Conservation (phyloP, 1,140 invertebrate species). For the Trypoxylus dichotomus region DNA sequence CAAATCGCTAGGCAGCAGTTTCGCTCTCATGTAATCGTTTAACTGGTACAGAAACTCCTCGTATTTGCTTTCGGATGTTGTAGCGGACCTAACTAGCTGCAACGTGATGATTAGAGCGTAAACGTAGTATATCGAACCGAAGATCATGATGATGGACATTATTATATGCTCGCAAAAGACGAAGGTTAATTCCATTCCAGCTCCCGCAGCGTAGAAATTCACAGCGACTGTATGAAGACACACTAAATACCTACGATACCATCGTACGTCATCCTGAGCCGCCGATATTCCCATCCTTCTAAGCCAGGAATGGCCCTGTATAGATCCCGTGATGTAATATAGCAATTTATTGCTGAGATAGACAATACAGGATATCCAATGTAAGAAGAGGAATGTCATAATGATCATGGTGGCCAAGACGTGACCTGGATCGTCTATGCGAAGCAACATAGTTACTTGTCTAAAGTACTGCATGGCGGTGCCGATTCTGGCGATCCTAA, state of each 20-base stretch:
- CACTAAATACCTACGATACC: conserved; percentile 1
- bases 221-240: not conserved
- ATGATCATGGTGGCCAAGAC: conserved; percentile 10
- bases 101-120: conserved; percentile 26
- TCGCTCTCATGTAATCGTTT: conserved; percentile 33
- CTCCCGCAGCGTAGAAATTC: not conserved
- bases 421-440: conserved; percentile 19
- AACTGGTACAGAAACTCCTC: conserved; percentile 32
- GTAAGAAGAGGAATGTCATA: conserved; percentile 26
- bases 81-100: conserved; percentile 27
- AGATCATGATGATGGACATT: conserved; percentile 30
- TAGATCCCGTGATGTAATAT: conserved; percentile 16
- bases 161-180: conserved; percentile 26
- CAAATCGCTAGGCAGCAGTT: conserved; percentile 25
- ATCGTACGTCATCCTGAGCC: not conserved
- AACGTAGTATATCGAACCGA: conserved; percentile 26
- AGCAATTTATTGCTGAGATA: conserved; percentile 26
- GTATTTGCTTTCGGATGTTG: conserved; percentile 33
- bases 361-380: conserved; percentile 34
- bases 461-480: not conserved
- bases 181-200: not conserved
- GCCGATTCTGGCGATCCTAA: conserved; percentile 21
- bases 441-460: not conserved
- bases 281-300: not conserved
- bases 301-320: conserved; percentile 29